Conservation (phyloP, 2,113 vertebrate genomes). For the Xiphophorus hellerii region DNA sequence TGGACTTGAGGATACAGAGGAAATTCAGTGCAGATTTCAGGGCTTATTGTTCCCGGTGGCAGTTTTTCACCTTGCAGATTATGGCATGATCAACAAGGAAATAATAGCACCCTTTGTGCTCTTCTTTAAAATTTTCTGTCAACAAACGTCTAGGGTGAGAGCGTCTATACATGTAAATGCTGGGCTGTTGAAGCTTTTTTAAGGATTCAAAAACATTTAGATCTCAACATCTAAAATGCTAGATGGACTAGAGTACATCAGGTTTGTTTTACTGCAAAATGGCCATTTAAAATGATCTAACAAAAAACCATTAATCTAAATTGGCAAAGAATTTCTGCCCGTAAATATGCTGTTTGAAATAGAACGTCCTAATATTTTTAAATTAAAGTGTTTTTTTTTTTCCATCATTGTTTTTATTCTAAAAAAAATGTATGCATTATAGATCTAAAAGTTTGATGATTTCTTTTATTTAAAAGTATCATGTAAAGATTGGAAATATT, state of each 20-base stretch:
- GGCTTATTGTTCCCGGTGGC: conserved; percentile 21
- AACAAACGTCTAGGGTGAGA: too few relatives aligned
- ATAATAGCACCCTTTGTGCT: background rate
- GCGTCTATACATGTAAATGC: background rate
- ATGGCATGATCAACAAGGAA: background rate
- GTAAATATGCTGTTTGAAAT: background rate
- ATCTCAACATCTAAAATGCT: too few relatives aligned
- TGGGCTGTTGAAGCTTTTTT: background rate
- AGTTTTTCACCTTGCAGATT: conserved; percentile 55
- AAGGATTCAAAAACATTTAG: too few relatives aligned
- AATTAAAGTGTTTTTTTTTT: background rate
- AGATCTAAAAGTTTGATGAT: background rate
- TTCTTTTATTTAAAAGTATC: background rate
- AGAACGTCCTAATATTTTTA: background rate
- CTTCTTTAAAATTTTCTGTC: too few relatives aligned
- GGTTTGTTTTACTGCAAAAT: background rate
- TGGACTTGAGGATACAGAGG: conserved; percentile 55
- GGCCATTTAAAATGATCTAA: background rate
- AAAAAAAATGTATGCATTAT: background rate
- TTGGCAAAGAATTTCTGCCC: background rate
- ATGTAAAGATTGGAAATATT: background rate
- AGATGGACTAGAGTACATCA: background rate
- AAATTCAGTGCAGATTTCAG: conserved; percentile 58
- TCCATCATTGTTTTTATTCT: background rate
- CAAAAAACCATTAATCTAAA: background rate